Evolutionary conservation across 2,113 vertebrate genomes (phyloP).

Genomic region (Paraplagusia blochii): DNA sequence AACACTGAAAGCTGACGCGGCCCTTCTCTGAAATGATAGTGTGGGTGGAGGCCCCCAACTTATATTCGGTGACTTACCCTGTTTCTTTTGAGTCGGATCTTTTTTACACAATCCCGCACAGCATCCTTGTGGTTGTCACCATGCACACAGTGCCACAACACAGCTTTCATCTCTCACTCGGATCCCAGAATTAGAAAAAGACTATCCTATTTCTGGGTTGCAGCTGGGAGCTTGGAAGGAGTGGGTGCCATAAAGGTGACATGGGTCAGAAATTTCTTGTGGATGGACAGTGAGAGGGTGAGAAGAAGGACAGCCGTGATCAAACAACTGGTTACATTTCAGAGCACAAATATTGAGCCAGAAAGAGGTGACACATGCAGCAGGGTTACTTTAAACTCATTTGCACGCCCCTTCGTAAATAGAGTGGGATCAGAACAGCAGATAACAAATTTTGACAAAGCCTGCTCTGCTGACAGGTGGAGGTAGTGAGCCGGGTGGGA

Average conservation of each 20-base stretch:
- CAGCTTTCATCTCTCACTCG: slow-evolving; percentile 44
- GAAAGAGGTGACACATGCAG: slow-evolving; percentile 64
- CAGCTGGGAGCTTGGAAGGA: slow-evolving; percentile 68
- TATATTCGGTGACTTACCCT: neutral
- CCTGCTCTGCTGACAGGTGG: slow-evolving; percentile 56
- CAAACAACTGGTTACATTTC: slow-evolving; percentile 67
- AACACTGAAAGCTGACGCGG: too few species aligned
- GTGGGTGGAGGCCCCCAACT: too few species aligned
- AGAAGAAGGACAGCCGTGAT: slow-evolving; percentile 48
- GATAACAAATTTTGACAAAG: slow-evolving; percentile 72
- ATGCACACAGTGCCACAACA: slow-evolving; percentile 23
- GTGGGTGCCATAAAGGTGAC: slow-evolving; percentile 65
- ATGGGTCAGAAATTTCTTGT: slow-evolving; percentile 65
- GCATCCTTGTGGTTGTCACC: slow-evolving; percentile 47
- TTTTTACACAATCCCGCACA: slow-evolving; percentile 33
- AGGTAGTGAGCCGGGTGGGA: slow-evolving; percentile 49
- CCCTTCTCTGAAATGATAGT: too few species aligned
- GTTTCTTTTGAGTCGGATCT: slow-evolving; percentile 48
- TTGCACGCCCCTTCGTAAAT: slow-evolving; percentile 73
- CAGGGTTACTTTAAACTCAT: slow-evolving; percentile 63
- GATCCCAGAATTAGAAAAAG: slow-evolving; percentile 60
- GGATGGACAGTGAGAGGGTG: slow-evolving; percentile 31
- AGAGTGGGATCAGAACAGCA: slow-evolving; percentile 64
- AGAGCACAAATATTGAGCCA: slow-evolving; percentile 66
- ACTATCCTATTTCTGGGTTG: slow-evolving; percentile 63